Evolutionary conservation across 2,797 vertebrate genomes (phyloP), one percentile per base, ranked within the genome.

Genomic region (Amphiprion clarkii): DNA sequence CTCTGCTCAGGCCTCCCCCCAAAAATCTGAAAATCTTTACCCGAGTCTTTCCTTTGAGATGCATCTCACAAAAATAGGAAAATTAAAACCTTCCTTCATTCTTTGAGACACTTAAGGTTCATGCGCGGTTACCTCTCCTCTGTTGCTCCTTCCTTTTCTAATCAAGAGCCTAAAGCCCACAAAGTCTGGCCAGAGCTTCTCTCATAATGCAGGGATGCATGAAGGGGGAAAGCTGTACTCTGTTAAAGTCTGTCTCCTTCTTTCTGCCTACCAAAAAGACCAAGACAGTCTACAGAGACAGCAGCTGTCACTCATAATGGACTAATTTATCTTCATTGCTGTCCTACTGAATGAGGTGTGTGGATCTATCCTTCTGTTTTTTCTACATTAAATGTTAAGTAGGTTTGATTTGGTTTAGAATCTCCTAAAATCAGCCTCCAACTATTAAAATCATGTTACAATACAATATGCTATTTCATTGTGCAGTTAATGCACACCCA

Each of bases 41-140:
- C 40, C 71, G 6, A 36, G 60, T 79, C 62, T 72, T 74, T 58
- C 63, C 66, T 89, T 84, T 80, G 68, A 89, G 87, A 88, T 55
- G 59, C 69, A 82, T 46, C 59, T 80, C 1, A 16, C 59, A 85
- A 81, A 87, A 88, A 84, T 57, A 81, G 71, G 83, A 88, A 87
- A 91, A 94, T 93, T 25, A 92, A 92, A 95, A 87, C 91, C 92
- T 92, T 93, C 92, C 91, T 87, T 86, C 51, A 62, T 81, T 90
- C 84, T 75, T 63, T 61, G 78, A 87, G 87, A 92, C 86, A 86
- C 77, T 88, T 76, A 63, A 80, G 83, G 92, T 93, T 94, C 91
- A 92, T 75, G 69, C 39, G 71, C 42, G 91, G 87, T 90, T 87
- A 69, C 75, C 82, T 88, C 76, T 79, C 68, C 78, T 87, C 79